Evolutionary conservation across 2,113 vertebrate genomes (phyloP).

Genomic region (Phalacrocorax aristotelis): DNA sequence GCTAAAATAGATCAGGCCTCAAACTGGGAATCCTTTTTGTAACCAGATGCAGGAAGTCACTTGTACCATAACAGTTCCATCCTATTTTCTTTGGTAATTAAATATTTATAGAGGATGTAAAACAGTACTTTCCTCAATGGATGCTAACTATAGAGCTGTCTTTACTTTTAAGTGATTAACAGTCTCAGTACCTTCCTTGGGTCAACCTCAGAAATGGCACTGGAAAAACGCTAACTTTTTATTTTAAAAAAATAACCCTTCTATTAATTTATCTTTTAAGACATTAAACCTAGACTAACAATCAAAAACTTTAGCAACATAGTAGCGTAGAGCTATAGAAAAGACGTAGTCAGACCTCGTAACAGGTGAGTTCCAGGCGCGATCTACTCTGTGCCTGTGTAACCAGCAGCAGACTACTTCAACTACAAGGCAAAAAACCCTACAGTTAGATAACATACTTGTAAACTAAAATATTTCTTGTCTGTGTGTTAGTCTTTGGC

Average conservation of each 20-base stretch:
- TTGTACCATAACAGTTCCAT: neutral
- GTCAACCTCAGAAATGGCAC: neutral
- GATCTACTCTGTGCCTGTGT: fast-evolving
- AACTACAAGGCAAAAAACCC: neutral
- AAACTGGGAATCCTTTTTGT: neutral
- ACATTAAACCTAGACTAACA: neutral
- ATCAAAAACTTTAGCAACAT: neutral
- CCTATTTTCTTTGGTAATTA: slow-evolving; percentile 18
- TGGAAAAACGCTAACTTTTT: neutral
- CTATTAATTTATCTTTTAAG: neutral
- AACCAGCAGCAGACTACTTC: neutral
- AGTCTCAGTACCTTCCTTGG: neutral
- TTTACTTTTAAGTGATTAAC: slow-evolving; percentile 1
- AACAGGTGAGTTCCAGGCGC: fast-evolving
- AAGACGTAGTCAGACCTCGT: neutral
- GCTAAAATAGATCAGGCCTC: neutral
- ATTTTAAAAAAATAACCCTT: neutral
- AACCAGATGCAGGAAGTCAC: neutral
- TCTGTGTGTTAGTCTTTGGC: neutral
- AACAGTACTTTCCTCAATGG: neutral
- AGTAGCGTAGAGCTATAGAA: neutral
- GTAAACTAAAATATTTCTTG: neutral
- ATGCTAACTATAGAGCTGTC: slow-evolving; percentile 4
- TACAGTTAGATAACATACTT: neutral
- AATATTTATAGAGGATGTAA: slow-evolving; percentile 57